Percentiles rank a stretch among this genome's conserved stretches.
Evolutionary conservation across 2,113 vertebrate genomes (phyloP).

Genomic region (Malurus cyaneus): DNA sequence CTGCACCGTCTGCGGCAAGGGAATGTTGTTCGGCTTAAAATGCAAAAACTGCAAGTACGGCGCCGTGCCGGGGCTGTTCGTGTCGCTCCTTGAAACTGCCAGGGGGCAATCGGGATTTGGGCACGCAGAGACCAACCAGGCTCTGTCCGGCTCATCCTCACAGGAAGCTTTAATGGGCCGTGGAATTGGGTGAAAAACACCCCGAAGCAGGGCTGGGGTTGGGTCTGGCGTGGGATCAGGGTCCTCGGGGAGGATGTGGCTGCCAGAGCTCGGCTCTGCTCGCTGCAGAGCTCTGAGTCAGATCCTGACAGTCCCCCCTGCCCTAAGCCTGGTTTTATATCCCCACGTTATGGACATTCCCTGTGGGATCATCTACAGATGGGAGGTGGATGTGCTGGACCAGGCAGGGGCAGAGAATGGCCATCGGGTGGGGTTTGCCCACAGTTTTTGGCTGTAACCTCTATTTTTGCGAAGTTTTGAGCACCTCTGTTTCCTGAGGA

Average conservation of each 20-base stretch:
- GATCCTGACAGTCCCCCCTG: not conserved
- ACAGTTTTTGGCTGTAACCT: not conserved
- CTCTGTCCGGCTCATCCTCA: not conserved
- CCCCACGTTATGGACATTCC: fast-evolving
- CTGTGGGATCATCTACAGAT: fast-evolving
- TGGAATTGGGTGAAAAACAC: not conserved
- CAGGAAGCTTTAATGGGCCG: not conserved
- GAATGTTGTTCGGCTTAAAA: slow-evolving; percentile 99
- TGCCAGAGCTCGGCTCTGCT: not conserved
- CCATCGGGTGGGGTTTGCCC: fast-evolving
- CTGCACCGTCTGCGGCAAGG: slow-evolving; percentile 96
- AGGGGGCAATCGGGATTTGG: fast-evolving
- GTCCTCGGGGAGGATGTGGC: not conserved
- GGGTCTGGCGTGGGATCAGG: fast-evolving
- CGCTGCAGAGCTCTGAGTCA: not conserved
- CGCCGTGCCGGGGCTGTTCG: not conserved
- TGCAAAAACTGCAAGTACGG: slow-evolving; percentile 99
- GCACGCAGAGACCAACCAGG: fast-evolving
- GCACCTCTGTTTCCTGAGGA: not conserved
- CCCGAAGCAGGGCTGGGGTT: fast-evolving
- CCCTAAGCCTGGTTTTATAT: not conserved
- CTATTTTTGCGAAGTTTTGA: not conserved
- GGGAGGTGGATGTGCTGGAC: not conserved
- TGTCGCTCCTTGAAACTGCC: fast-evolving
- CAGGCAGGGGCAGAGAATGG: fast-evolving